A percentile compares a stretch with the other conserved stretches of the same genome.
Conservation (phyloP, 2,888 invertebrate genomes). For the Plagodis pulveraria region DNA sequence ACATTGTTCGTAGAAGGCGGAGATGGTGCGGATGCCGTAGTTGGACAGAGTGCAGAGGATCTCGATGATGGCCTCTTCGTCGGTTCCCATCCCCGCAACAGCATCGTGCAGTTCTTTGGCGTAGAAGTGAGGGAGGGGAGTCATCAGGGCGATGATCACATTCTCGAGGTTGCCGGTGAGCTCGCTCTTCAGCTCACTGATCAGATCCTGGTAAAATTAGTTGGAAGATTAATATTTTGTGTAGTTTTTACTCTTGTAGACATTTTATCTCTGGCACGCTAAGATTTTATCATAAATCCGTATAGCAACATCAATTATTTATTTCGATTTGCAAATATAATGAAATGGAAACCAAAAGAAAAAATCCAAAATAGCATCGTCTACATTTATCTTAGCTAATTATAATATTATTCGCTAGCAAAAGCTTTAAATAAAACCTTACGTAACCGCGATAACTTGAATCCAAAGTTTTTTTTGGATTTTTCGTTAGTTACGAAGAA, state of each 20-base stretch:
- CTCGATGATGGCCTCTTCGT: constrained; percentile 96
- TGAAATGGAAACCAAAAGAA: no score
- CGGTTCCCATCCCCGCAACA: constrained; percentile 94
- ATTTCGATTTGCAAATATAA: no score
- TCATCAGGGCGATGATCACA: constrained; percentile 95
- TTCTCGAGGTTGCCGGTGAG: constrained; percentile 95
- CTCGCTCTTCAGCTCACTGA: constrained; percentile 95
- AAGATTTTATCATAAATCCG: no score
- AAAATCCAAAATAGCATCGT: no score
- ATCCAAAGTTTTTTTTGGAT: no score
- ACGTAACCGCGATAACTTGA: no score
- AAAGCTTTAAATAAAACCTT: no score
- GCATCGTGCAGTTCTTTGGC: constrained; percentile 96
- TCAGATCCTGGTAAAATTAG: constrained; percentile 84
- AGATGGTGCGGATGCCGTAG: constrained; percentile 94
- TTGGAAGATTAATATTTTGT: constrained; percentile 1
- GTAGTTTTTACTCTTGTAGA: not conserved
- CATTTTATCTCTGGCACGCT: no score
- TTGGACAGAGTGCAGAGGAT: constrained; percentile 96
- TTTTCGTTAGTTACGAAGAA: no score
- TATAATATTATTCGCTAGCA: no score
- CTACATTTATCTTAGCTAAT: no score
- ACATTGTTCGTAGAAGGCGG: constrained; percentile 93
- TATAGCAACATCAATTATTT: no score
- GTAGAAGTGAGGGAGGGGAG: constrained; percentile 94